These are phyloP conservation scores for Drosophila nigromelanica DNA, from an alignment of 1,140 invertebrate genomes.

Conservation along the genomic window DNA sequence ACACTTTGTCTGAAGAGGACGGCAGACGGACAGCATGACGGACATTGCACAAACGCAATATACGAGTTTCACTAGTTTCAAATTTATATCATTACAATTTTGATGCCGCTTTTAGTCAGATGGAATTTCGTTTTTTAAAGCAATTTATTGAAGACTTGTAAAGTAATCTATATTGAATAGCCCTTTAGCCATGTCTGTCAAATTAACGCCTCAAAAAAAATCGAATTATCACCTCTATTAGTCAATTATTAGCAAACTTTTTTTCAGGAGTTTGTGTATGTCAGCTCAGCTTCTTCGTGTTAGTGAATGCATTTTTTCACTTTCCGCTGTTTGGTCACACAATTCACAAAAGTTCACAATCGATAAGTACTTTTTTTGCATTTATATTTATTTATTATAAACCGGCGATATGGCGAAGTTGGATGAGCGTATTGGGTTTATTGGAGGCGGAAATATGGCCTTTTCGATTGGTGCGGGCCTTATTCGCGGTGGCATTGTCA, in stretches of 20 bases:
- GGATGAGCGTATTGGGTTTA: conserved; percentile 90
- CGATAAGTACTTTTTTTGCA: conserved; percentile 21
- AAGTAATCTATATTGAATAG: not conserved
- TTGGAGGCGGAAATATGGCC: conserved; percentile 97
- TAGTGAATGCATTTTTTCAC: conserved; percentile 1
- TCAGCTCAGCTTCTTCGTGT: no score
- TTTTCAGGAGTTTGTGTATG: not conserved
- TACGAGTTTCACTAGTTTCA: no score
- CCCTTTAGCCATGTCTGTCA: not conserved
- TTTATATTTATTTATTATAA: not conserved
- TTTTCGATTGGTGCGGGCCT: conserved; percentile 93
- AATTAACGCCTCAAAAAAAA: not conserved
- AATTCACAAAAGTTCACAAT: conserved; percentile 13
- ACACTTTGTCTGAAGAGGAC: no score
- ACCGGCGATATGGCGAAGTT: conserved; percentile 73
- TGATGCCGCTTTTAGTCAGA: no score
- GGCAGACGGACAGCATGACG: no score
- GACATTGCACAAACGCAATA: no score
- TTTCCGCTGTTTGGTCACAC: conserved; percentile 26
- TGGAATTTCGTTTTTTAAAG: no score
- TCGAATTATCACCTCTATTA: not conserved
- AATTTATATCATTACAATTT: no score
- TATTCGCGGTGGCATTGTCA: conserved; percentile 86
- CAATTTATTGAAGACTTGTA: no score
- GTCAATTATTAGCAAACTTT: not conserved